These are phyloP conservation scores for Pseudomugil tenellus DNA, from an alignment of 2,797 vertebrate species.

Conservation along the genomic window DNA sequence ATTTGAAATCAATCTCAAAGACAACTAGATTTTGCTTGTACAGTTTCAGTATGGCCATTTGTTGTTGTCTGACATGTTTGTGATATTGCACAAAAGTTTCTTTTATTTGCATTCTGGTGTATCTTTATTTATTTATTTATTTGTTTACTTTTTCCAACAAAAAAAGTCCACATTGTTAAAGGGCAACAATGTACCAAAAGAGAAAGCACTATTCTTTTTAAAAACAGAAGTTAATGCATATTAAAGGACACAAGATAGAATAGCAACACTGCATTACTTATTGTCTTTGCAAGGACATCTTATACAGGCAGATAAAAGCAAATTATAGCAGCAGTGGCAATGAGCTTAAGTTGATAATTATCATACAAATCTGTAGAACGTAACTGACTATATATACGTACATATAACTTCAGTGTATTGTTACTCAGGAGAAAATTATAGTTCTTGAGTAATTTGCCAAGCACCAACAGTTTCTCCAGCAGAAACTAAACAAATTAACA, in stretches of 20 bases:
- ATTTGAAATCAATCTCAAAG: constrained; percentile 36
- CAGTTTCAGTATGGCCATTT: constrained; percentile 9
- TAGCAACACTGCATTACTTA: background rate
- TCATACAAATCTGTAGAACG: too few relatives aligned
- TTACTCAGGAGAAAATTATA: background rate
- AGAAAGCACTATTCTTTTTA: background rate
- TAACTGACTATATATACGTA: too few relatives aligned
- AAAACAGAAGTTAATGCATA: background rate
- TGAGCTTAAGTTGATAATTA: too few relatives aligned
- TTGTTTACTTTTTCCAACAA: background rate
- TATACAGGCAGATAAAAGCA: too few relatives aligned
- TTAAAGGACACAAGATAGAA: background rate
- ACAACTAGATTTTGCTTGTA: constrained; percentile 21
- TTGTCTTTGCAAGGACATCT: too few relatives aligned
- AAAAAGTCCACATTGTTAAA: background rate
- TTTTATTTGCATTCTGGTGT: background rate
- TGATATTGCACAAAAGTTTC: constrained; percentile 13
- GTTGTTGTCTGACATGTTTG: constrained; percentile 14
- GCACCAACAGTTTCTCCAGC: background rate
- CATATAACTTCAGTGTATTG: background rate
- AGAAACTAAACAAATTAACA: constrained; percentile 42
- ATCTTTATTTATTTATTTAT: too few relatives aligned
- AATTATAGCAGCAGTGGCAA: too few relatives aligned
- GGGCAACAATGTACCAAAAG: background rate
- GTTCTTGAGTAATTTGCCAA: background rate